phyloP scores from a whole-genome alignment of 2,797 vertebrate species.

The Microchirus variegatus region DNA sequence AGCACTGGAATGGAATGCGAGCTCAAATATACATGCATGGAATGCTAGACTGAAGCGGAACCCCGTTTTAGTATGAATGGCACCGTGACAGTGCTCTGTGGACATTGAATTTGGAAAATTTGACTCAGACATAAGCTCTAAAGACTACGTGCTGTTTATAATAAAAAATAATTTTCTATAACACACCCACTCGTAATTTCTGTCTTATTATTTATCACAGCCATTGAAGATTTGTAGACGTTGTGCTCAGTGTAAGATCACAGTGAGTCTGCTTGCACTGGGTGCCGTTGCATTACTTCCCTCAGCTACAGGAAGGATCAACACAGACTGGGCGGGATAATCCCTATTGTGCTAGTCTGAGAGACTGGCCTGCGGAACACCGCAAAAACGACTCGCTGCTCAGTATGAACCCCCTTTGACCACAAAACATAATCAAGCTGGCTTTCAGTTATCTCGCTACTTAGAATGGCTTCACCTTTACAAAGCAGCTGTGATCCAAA shows the following conservation, averaged over 20 bases:
- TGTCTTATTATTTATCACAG: too few species aligned
- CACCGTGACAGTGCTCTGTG: too few species aligned
- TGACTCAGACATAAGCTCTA: too few species aligned
- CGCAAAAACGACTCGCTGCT: conserved; percentile 53
- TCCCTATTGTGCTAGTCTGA: conserved; percentile 77
- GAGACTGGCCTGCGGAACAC: conserved; percentile 63
- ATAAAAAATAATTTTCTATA: too few species aligned
- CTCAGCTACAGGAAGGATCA: conserved; percentile 59
- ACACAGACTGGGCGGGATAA: conserved; percentile 67
- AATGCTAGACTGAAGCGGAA: too few species aligned
- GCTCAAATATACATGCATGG: too few species aligned
- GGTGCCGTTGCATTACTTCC: conserved; percentile 32
- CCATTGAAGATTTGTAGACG: too few species aligned
- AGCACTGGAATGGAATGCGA: too few species aligned
- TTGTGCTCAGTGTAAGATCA: background rate
- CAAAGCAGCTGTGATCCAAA: conserved; percentile 51
- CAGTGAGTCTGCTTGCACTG: conserved; percentile 31
- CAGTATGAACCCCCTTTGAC: conserved; percentile 26
- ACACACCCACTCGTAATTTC: too few species aligned
- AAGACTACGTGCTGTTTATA: too few species aligned
- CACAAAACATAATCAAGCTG: conserved; percentile 55
- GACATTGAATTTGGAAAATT: too few species aligned
- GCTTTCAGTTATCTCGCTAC: conserved; percentile 48
- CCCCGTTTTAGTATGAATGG: too few species aligned
- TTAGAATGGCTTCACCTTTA: conserved; percentile 51